A percentile compares a stretch with the other conserved stretches of the same genome.
These are phyloP conservation scores for Cephus cinctus DNA, from an alignment of 1,140 invertebrate genomes.

Conservation along the genomic window DNA sequence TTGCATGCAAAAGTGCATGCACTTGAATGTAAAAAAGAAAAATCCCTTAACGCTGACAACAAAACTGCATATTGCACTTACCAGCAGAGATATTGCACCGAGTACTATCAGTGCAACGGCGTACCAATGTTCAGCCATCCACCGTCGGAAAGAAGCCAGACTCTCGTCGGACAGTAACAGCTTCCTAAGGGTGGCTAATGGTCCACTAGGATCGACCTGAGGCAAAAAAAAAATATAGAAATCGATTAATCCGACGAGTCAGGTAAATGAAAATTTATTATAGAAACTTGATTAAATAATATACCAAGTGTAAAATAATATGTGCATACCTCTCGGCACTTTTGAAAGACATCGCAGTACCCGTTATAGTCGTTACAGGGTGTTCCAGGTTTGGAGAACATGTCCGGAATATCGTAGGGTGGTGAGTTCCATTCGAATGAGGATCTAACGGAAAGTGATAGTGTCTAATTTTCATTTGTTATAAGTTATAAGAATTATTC, in stretches of 20 bases:
- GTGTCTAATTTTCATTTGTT: too few relatives aligned
- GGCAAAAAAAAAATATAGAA: conserved; percentile 19
- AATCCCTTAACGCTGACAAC: too few relatives aligned
- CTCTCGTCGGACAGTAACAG: conserved; percentile 86
- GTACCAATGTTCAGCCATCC: conserved; percentile 85
- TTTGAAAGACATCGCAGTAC: conserved; percentile 99
- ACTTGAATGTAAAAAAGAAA: too few relatives aligned
- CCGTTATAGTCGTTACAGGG: conserved; percentile 98
- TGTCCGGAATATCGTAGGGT: conserved; percentile 87
- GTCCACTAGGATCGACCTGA: conserved; percentile 89
- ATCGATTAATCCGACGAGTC: conserved; percentile 5
- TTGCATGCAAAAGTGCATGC: too few relatives aligned
- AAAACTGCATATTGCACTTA: too few relatives aligned
- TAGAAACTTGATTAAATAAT: conserved; percentile 2
- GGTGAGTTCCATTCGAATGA: conserved; percentile 88
- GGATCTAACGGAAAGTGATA: too few relatives aligned
- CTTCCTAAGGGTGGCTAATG: conserved; percentile 85
- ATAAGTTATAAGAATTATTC: too few relatives aligned
- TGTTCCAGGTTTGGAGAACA: conserved; percentile 91
- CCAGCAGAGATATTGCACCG: conserved; percentile 74
- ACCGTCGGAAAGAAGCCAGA: conserved; percentile 80
- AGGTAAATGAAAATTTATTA: conserved; percentile 3
- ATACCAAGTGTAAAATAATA: not conserved
- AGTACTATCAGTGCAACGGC: conserved; percentile 73
- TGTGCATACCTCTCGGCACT: conserved; percentile 77